A percentile compares a stretch with the other conserved stretches of the same genome.
Evolutionary conservation across 2,113 vertebrate genomes (phyloP).

Genomic region (Girardinichthys multiradiatus): DNA sequence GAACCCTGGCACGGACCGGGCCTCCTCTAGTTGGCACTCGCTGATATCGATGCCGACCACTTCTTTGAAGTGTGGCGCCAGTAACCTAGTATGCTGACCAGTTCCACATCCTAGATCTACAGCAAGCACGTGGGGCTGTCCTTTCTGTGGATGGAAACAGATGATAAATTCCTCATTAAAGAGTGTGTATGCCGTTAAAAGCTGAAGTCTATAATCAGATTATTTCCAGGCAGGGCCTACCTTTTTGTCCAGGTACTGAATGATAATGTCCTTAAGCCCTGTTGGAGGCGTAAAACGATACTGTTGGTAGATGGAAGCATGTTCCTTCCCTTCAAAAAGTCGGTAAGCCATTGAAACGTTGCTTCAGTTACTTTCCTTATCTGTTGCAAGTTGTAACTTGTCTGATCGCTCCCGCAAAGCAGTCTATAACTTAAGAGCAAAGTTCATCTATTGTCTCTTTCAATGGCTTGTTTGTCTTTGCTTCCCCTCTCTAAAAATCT

Average conservation of each 20-base stretch:
- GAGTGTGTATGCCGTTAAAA: background rate
- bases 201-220: background rate
- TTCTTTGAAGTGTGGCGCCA: slow-evolving; percentile 74
- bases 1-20: slow-evolving; percentile 48
- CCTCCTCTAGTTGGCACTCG: slow-evolving; percentile 73
- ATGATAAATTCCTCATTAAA: background rate
- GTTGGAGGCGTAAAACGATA: slow-evolving; percentile 79
- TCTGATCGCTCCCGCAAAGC: background rate
- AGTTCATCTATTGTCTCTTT: background rate
- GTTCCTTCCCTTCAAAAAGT: slow-evolving; percentile 82
- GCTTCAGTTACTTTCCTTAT: background rate
- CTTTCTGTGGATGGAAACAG: slow-evolving; percentile 60
- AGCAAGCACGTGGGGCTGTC: slow-evolving; percentile 67
- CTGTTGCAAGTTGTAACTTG: background rate
- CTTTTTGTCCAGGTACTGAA: slow-evolving; percentile 81
- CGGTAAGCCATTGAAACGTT: slow-evolving; percentile 72
- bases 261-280: slow-evolving; percentile 71
- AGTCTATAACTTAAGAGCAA: background rate
- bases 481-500: background rate
- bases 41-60: slow-evolving; percentile 79
- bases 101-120: slow-evolving; percentile 82
- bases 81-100: slow-evolving; percentile 68
- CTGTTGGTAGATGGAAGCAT: slow-evolving; percentile 81
- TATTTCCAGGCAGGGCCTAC: slow-evolving; percentile 46
- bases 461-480: background rate